Conservation (phyloP, 2,888 invertebrate genomes). For the Lutraria lutraria region DNA sequence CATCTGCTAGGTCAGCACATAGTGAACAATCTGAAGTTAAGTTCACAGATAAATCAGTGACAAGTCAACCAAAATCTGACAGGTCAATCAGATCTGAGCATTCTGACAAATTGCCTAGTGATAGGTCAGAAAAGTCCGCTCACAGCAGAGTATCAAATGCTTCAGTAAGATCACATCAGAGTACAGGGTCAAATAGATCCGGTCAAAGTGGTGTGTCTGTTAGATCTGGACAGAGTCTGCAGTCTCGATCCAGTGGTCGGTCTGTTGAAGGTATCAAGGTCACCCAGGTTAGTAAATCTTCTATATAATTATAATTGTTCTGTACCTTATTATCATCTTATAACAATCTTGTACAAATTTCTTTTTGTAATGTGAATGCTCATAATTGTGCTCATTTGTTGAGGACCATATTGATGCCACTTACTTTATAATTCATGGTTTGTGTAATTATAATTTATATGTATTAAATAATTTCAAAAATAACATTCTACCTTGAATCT, state of each 20-base stretch:
- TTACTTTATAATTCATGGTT: too few species aligned
- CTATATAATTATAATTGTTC: too few species aligned
- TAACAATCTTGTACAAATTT: too few species aligned
- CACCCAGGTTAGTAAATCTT: conserved; percentile 30
- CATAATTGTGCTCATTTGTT: too few species aligned
- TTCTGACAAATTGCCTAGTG: conserved; percentile 37
- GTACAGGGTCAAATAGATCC: conserved; percentile 44
- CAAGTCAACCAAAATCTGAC: conserved; percentile 19
- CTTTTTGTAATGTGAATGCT: too few species aligned
- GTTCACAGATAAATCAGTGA: background rate
- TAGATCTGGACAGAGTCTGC: conserved; percentile 36
- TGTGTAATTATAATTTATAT: too few species aligned
- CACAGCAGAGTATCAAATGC: conserved; percentile 8
- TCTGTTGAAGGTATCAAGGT: conserved; percentile 25
- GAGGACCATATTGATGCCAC: too few species aligned
- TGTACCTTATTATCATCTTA: too few species aligned
- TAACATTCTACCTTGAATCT: too few species aligned
- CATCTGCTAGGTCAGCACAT: conserved; percentile 2
- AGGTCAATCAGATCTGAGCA: conserved; percentile 22
- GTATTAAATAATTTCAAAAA: too few species aligned
- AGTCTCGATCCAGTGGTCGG: conserved; percentile 34
- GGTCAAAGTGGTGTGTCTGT: conserved; percentile 45
- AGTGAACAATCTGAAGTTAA: conserved; percentile 26
- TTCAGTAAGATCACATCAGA: conserved; percentile 33
- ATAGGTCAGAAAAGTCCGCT: conserved; percentile 33